phyloP scores from a whole-genome alignment of 2,888 invertebrate genomes.

The Eucriotettix oculatus region DNA sequence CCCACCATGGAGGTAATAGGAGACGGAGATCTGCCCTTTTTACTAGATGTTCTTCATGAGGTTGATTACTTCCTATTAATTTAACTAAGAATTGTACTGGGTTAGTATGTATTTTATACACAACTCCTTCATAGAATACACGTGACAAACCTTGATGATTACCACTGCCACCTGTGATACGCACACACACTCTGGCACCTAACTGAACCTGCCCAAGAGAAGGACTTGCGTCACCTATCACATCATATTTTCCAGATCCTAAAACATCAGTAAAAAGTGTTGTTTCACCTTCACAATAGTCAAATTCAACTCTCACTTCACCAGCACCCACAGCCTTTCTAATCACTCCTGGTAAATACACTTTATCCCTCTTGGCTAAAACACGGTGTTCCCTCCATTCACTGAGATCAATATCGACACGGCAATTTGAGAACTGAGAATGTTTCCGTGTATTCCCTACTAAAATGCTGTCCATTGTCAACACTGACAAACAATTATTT shows the following conservation, averaged over 20 bases:
- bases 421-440: neutral
- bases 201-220: slow-evolving; percentile 62
- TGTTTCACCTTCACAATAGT: slow-evolving; percentile 52
- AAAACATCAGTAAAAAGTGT: slow-evolving; percentile 46
- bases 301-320: slow-evolving; percentile 67
- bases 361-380: slow-evolving; percentile 65
- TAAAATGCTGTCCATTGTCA: slow-evolving; percentile 1
- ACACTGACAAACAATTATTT: slow-evolving; percentile 16
- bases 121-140: slow-evolving; percentile 73
- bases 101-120: slow-evolving; percentile 47
- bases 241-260: slow-evolving; percentile 62
- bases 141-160: slow-evolving; percentile 19
- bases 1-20: slow-evolving; percentile 90
- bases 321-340: slow-evolving; percentile 40
- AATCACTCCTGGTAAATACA: slow-evolving; percentile 79
- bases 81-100: slow-evolving; percentile 48
- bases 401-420: slow-evolving; percentile 54
- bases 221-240: slow-evolving; percentile 87
- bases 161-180: slow-evolving; percentile 36
- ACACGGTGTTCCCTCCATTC: slow-evolving; percentile 91
- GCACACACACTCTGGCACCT: slow-evolving; percentile 63
- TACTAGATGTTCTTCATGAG: slow-evolving; percentile 44
- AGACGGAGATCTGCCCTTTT: slow-evolving; percentile 81
- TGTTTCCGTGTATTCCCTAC: slow-evolving; percentile 3
- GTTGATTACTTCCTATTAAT: slow-evolving; percentile 31